These are phyloP conservation scores for Alcedo atthis DNA, from an alignment of 2,797 vertebrate genomes.

Conservation along the genomic window DNA sequence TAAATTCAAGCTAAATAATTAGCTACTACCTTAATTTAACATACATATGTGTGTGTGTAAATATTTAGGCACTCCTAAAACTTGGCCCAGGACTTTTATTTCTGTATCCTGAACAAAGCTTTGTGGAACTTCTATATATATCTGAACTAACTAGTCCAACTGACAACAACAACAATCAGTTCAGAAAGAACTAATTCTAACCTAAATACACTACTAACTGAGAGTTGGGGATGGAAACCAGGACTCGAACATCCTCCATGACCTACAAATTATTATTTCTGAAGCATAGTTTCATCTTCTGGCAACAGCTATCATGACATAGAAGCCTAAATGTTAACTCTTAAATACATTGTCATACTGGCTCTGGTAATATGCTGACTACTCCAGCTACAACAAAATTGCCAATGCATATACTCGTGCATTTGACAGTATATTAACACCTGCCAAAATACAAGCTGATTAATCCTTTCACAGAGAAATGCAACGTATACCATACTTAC, in stretches of 20 bases:
- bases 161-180: neutral
- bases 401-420: neutral
- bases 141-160: neutral
- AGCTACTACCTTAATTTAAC: neutral
- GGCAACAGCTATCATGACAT: neutral
- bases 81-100: neutral
- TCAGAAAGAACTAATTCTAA: neutral
- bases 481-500: neutral
- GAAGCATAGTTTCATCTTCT: neutral
- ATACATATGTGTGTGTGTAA: neutral
- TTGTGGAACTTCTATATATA: neutral
- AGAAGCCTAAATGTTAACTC: neutral
- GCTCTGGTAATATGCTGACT: neutral
- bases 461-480: neutral
- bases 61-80: neutral
- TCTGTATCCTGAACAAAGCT: neutral
- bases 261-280: neutral
- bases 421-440: neutral
- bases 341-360: neutral
- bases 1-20: slow-evolving; percentile 5
- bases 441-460: neutral
- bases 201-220: neutral
- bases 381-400: neutral
- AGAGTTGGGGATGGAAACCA: neutral
- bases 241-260: neutral